Base-by-base conservation (phyloP, 2,113 vertebrate genomes). In the Varanus komodoensis region DNA sequence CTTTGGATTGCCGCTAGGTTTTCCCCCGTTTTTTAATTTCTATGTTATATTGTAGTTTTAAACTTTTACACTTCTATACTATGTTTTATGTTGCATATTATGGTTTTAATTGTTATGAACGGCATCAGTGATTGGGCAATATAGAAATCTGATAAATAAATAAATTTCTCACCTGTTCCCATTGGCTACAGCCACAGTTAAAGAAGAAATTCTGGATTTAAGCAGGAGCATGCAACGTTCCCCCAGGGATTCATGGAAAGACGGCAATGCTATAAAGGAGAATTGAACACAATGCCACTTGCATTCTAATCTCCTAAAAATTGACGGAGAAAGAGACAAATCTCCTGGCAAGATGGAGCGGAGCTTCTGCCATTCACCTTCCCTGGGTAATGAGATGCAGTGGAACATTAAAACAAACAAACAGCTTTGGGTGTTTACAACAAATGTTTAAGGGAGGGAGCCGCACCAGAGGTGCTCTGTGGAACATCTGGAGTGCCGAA, bases 401-500 rank as follows among this genome's bases (percentile, higher is more conserved):
- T 97, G 96, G 96, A 97, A 97, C 96, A 96, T 97, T 97, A 97
- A 97, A 97, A 96, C 97, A 97, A 97, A 97, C 97, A 97, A 97
- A 97, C 96, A 96, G 96, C 97, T 97, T 96, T 98, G 96, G 97
- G 97, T 97, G 96, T 97, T 98, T 97, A 97, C 96, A 98, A 95
- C 96, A 97, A 97, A 97, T 97, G 96, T 97, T 97, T 97, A 96
- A 92, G 95, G 96, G 94, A 95, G 94, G 75, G 86, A 91, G 75
- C 82, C 38, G 87, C 97, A 96, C 95, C 97, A 96, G 97, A 64
- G 61, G 61, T 64, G 61, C 61, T 64, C 61, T 15, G 61, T 21
- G 92, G 95, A 97, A 98, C 97, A 98, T 97, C 97, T 98, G 97
- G 97, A 97, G 96, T 8, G 91, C 94, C 95, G 95, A 93, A 95